Conservation (phyloP, 2,113 vertebrate species). For the Prionailurus viverrinus region DNA sequence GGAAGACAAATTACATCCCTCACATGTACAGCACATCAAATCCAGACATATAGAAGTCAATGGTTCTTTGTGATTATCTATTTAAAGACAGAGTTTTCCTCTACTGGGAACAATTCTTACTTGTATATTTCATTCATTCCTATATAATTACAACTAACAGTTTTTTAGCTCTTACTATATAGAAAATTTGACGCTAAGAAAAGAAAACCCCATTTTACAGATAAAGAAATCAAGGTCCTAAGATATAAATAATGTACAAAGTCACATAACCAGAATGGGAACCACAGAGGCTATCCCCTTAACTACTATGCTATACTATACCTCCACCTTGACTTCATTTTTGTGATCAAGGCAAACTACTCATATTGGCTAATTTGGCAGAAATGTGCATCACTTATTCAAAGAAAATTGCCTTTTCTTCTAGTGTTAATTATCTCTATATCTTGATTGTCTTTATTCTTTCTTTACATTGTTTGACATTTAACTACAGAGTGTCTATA, state of each 20-base stretch:
- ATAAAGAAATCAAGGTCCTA: background rate
- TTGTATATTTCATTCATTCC: background rate
- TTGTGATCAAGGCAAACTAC: background rate
- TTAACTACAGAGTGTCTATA: slow-evolving; percentile 15
- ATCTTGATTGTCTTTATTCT: background rate
- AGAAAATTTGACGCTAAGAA: background rate
- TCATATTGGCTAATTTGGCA: background rate
- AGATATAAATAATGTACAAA: background rate
- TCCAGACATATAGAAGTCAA: background rate
- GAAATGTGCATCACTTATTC: slow-evolving; percentile 6
- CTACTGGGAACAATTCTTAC: background rate
- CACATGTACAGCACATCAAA: background rate
- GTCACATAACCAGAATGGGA: background rate
- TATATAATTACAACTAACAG: background rate
- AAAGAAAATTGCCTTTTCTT: slow-evolving; percentile 76
- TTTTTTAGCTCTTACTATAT: background rate
- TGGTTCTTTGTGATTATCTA: background rate
- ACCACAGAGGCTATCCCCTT: background rate
- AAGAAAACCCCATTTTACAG: background rate
- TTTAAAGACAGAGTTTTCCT: background rate
- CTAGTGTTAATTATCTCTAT: slow-evolving; percentile 37
- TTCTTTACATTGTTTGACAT: slow-evolving; percentile 46
- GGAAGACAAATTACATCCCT: background rate
- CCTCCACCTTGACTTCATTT: background rate
- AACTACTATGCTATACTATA: background rate